These are phyloP conservation scores for Microhierax caerulescens DNA, from an alignment of 2,797 vertebrate genomes.

Conservation along the genomic window DNA sequence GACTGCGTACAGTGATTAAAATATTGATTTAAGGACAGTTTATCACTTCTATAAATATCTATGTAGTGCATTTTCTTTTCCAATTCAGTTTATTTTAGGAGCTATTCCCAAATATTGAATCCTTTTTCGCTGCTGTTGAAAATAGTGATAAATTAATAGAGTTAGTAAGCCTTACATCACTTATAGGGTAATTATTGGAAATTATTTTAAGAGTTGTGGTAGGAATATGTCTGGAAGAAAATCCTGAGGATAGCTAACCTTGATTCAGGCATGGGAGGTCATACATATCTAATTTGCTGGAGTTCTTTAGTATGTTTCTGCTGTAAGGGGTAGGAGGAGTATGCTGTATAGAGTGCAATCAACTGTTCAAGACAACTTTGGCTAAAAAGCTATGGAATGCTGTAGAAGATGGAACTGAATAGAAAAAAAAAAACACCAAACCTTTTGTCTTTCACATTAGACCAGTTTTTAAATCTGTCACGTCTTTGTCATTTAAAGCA, in stretches of 20 bases:
- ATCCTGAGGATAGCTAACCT: neutral
- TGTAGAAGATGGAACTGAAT: neutral
- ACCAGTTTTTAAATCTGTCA: neutral
- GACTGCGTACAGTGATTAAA: neutral
- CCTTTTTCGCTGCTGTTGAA: neutral
- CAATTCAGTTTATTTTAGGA: neutral
- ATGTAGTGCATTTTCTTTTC: neutral
- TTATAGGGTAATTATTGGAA: neutral
- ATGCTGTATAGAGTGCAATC: neutral
- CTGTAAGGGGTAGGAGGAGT: neutral
- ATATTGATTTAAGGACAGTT: neutral
- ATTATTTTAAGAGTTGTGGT: neutral
- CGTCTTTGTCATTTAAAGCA: neutral
- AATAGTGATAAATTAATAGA: neutral
- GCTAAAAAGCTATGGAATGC: neutral
- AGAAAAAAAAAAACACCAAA: accelerated
- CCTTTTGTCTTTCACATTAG: neutral
- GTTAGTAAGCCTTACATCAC: neutral
- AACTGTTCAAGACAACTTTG: neutral
- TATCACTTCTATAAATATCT: neutral
- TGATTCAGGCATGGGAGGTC: neutral
- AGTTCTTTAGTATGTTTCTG: neutral
- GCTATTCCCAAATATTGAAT: neutral
- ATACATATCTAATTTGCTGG: neutral
- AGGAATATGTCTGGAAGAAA: neutral